A percentile compares a stretch with the other conserved stretches of the same genome.
Evolutionary conservation across 2,888 invertebrate species (phyloP).

Genomic region (Chelonus formosanus): DNA sequence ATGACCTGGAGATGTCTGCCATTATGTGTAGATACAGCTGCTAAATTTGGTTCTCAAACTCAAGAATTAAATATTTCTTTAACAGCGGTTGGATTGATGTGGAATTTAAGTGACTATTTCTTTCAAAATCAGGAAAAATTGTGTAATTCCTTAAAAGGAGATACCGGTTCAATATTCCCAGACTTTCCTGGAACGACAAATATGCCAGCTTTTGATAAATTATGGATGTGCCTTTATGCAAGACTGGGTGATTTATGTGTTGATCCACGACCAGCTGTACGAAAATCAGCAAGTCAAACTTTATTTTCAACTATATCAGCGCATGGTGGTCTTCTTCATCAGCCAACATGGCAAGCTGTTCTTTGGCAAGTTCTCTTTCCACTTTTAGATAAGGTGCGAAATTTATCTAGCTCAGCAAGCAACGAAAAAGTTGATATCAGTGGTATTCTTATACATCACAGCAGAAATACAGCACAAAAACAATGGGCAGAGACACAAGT

Average conservation of each 20-base stretch:
- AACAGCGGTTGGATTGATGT: slow-evolving; percentile 96
- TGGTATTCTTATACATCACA: slow-evolving; percentile 96
- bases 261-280: slow-evolving; percentile 92
- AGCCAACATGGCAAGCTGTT: slow-evolving; percentile 92
- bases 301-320: slow-evolving; percentile 97
- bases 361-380: slow-evolving; percentile 97
- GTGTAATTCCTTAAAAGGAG: slow-evolving; percentile 76
- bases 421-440: slow-evolving; percentile 88
- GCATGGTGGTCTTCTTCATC: slow-evolving; percentile 88
- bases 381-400: slow-evolving; percentile 89
- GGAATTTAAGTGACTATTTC: slow-evolving; percentile 98
- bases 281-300: slow-evolving; percentile 97
- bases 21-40: slow-evolving; percentile 89
- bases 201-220: slow-evolving; percentile 88
- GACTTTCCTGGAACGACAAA: slow-evolving; percentile 85
- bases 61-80: slow-evolving; percentile 97
- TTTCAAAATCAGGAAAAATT: slow-evolving; percentile 93
- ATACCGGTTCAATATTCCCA: slow-evolving; percentile 77
- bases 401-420: slow-evolving; percentile 75
- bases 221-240: slow-evolving; percentile 96
- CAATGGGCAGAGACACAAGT: slow-evolving; percentile 99
- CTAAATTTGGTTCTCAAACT: slow-evolving; percentile 95
- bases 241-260: slow-evolving; percentile 90
- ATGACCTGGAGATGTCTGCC: slow-evolving; percentile 93
- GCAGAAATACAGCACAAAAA: slow-evolving; percentile 97